phyloP scores from a whole-genome alignment of 2,797 vertebrate genomes.

The Sylvia borin region DNA sequence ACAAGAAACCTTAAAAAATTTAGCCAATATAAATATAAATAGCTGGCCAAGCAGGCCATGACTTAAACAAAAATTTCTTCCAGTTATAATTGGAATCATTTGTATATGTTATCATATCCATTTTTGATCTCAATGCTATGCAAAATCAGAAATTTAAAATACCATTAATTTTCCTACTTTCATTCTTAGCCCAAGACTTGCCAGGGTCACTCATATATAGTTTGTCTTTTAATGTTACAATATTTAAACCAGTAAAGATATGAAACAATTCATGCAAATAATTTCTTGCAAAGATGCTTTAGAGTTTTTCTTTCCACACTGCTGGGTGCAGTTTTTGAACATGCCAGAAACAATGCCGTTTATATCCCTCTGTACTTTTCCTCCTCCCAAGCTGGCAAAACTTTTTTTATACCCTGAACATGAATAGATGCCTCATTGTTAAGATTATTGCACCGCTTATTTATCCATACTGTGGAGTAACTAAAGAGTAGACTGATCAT shows the following conservation, averaged over 20 bases:
- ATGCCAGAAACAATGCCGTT: background rate
- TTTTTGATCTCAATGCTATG: background rate
- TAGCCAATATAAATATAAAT: background rate
- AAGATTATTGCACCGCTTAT: background rate
- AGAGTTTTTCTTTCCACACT: background rate
- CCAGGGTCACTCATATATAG: background rate
- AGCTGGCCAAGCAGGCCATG: background rate
- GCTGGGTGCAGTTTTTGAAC: background rate
- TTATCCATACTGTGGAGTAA: background rate
- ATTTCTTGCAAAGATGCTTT: background rate
- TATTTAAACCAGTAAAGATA: background rate
- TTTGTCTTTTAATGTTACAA: background rate
- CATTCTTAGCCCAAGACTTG: background rate
- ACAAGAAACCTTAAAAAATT: background rate
- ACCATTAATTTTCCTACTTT: background rate
- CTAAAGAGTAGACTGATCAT: background rate
- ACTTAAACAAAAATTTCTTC: background rate
- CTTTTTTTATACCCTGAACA: background rate
- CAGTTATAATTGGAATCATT: background rate
- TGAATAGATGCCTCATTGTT: background rate
- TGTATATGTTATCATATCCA: background rate
- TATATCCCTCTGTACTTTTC: background rate
- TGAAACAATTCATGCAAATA: background rate
- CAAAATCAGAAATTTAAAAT: background rate
- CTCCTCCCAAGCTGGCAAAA: background rate